Evolutionary conservation across 2,113 vertebrate species (phyloP).

Genomic region (Tor tambroides): DNA sequence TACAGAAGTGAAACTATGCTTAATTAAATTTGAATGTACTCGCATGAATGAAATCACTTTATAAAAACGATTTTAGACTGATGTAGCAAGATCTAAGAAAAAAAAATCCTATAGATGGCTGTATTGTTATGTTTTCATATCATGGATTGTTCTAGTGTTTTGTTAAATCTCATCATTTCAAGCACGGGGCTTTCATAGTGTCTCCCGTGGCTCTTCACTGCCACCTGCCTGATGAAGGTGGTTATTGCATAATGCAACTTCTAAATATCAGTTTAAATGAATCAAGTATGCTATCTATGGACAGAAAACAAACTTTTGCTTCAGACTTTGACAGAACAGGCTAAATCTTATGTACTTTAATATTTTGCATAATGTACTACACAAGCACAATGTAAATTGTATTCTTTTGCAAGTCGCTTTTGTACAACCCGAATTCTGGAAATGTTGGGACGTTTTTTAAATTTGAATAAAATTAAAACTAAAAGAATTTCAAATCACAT

Average conservation of each 20-base stretch:
- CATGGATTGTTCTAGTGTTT: not conserved
- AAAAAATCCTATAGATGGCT: not conserved
- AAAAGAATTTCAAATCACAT: too few relatives aligned
- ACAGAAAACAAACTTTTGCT: not conserved
- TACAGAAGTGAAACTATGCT: not conserved
- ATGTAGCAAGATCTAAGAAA: not conserved
- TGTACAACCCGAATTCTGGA: too few relatives aligned
- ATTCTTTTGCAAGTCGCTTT: too few relatives aligned
- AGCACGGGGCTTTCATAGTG: not conserved
- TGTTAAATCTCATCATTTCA: not conserved
- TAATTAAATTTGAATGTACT: not conserved
- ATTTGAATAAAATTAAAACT: too few relatives aligned
- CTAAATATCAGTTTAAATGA: too few relatives aligned
- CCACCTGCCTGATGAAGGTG: conserved; percentile 41
- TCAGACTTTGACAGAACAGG: not conserved
- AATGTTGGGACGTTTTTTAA: too few relatives aligned
- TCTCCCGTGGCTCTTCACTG: not conserved
- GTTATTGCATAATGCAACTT: not conserved
- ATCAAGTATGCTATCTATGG: too few relatives aligned
- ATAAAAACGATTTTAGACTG: not conserved
- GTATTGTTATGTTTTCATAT: not conserved
- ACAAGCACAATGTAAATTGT: not conserved
- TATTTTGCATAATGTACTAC: not conserved
- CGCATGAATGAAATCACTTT: not conserved
- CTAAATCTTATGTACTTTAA: not conserved